phyloP scores from a whole-genome alignment of 2,888 invertebrate species.

The Meghimatium bilineatum region DNA sequence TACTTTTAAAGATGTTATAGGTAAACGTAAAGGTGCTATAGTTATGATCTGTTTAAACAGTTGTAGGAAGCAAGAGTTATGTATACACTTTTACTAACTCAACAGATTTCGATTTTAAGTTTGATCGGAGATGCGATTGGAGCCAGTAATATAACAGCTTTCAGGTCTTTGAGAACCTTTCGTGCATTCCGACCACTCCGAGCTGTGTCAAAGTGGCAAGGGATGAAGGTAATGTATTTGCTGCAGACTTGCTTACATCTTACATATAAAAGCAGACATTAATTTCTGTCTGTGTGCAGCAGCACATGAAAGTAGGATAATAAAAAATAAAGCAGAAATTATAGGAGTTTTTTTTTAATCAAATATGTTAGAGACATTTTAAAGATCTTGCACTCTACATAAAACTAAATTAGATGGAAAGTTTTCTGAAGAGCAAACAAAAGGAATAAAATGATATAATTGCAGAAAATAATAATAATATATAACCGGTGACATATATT shows the following conservation, averaged over 20 bases:
- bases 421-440: too few relatives aligned
- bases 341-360: too few relatives aligned
- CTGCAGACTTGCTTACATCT: not conserved
- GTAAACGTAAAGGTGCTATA: too few relatives aligned
- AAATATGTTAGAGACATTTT: too few relatives aligned
- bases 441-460: too few relatives aligned
- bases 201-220: slow-evolving; percentile 97
- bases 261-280: not conserved
- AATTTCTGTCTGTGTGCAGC: not conserved
- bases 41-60: too few relatives aligned
- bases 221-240: slow-evolving; percentile 85
- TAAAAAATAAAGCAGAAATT: too few relatives aligned
- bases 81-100: not conserved
- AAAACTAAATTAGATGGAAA: too few relatives aligned
- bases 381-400: too few relatives aligned
- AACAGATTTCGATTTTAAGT: slow-evolving; percentile 79
- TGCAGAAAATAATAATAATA: too few relatives aligned
- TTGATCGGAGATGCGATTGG: slow-evolving; percentile 85
- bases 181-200: slow-evolving; percentile 94
- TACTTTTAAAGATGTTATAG: too few relatives aligned
- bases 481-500: too few relatives aligned
- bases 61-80: not conserved
- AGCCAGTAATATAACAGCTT: slow-evolving; percentile 89
- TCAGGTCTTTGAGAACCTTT: slow-evolving; percentile 92
- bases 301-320: not conserved